These are phyloP conservation scores for Cetonia aurata DNA, from an alignment of 2,888 invertebrate species.

Conservation along the genomic window DNA sequence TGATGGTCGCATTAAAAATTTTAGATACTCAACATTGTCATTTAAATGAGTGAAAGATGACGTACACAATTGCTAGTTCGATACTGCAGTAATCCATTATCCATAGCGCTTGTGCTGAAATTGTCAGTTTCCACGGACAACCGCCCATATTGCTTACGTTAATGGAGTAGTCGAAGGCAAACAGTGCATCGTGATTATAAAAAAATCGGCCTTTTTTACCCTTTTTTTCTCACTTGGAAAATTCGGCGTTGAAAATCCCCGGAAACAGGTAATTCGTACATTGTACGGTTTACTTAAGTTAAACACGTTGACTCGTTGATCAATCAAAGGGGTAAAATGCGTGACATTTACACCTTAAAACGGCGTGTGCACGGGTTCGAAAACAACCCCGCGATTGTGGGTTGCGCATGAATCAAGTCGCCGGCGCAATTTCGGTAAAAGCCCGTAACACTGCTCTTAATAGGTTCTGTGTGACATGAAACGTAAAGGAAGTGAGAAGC, in stretches of 20 bases:
- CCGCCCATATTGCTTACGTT: slow-evolving; percentile 30
- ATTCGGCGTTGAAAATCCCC: too few relatives aligned
- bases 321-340: slow-evolving; percentile 10
- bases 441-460: slow-evolving; percentile 59
- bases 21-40: too few relatives aligned
- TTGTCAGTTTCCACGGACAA: slow-evolving; percentile 40
- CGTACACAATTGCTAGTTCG: slow-evolving; percentile 64
- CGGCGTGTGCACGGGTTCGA: slow-evolving; percentile 7
- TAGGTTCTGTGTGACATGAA: slow-evolving; percentile 63
- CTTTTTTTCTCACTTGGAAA: neutral
- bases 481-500: slow-evolving; percentile 63
- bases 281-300: too few relatives aligned
- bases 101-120: slow-evolving; percentile 58
- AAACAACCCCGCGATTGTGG: neutral
- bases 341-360: slow-evolving; percentile 22
- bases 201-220: neutral
- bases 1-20: too few relatives aligned
- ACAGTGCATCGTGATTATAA: neutral
- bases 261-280: too few relatives aligned
- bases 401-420: slow-evolving; percentile 61
- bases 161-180: slow-evolving; percentile 3
- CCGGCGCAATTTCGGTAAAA: slow-evolving; percentile 64
- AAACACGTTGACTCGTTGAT: neutral
- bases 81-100: slow-evolving; percentile 67
- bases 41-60: slow-evolving; percentile 61